phyloP scores from a whole-genome alignment of 2,888 invertebrate species.

The Philopedon plagiatum region DNA sequence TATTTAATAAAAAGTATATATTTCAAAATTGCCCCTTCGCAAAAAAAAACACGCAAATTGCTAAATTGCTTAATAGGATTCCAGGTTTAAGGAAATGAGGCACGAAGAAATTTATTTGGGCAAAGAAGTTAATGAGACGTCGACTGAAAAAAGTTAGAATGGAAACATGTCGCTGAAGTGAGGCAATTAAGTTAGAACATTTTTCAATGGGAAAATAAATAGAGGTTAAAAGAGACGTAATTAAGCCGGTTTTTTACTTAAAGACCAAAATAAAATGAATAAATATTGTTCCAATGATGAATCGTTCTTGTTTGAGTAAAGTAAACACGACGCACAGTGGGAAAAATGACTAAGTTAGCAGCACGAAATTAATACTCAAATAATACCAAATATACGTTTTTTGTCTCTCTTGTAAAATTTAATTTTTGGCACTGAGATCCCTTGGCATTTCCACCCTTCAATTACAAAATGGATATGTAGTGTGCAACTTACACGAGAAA shows the following conservation, averaged over 20 bases:
- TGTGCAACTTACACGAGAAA: no score
- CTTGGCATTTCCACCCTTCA: no score
- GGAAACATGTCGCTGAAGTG: conserved; percentile 25
- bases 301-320: not conserved
- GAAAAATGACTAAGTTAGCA: no score
- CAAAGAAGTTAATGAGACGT: conserved; percentile 10
- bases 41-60: not conserved
- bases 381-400: no score
- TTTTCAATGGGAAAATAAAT: conserved; percentile 25
- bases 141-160: conserved; percentile 22
- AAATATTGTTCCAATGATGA: not conserved
- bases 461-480: no score
- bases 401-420: no score
- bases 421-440: no score
- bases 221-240: conserved; percentile 7
- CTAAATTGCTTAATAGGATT: not conserved
- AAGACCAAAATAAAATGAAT: not conserved
- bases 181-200: conserved; percentile 27
- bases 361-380: no score
- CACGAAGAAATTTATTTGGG: conserved; percentile 10
- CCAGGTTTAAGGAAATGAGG: conserved; percentile 17
- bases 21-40: not conserved
- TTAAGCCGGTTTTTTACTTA: conserved; percentile 1
- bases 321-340: not conserved
- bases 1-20: not conserved